Conservation (phyloP, 2,113 vertebrate genomes). For the Rana temporaria region DNA sequence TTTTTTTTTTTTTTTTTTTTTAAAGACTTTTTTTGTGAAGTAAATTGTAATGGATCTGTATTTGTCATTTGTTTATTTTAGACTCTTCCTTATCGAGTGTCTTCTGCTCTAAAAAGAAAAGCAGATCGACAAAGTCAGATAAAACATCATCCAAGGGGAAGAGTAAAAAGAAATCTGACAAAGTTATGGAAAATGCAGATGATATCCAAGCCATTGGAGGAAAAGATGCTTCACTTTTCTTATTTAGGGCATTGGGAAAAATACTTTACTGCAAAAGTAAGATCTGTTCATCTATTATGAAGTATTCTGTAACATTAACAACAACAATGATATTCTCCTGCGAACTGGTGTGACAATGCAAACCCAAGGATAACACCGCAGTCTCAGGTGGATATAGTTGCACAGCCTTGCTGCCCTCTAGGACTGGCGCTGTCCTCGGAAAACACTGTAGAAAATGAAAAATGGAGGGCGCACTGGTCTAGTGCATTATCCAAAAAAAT, state of each 20-base stretch:
- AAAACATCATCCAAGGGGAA: conserved; percentile 67
- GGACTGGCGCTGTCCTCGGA: no score
- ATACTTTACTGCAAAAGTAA: conserved; percentile 97
- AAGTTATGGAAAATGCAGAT: conserved; percentile 66
- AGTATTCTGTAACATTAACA: neutral
- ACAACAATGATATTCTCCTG: no score
- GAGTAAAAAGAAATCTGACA: conserved; percentile 68
- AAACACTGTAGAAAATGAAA: no score
- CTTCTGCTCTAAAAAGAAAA: conserved; percentile 73
- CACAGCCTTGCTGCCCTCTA: no score
- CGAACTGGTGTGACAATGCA: no score
- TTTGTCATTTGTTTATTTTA: conserved; percentile 49
- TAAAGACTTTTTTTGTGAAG: no score
- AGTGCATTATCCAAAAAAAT: no score
- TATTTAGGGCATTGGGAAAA: conserved; percentile 95
- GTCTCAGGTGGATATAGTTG: no score
- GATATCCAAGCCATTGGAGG: conserved; percentile 81
- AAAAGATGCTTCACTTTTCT: conserved; percentile 91
- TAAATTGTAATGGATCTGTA: neutral
- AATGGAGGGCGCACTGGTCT: no score
- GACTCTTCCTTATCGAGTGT: conserved; percentile 71
- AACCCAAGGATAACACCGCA: no score
- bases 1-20: no score
- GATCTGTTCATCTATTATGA: conserved; percentile 53
- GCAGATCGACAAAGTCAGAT: conserved; percentile 61